Evolutionary conservation across 2,113 vertebrate species (phyloP), one percentile per base, ranked within the genome.

Genomic region (Calidris pugnax): DNA sequence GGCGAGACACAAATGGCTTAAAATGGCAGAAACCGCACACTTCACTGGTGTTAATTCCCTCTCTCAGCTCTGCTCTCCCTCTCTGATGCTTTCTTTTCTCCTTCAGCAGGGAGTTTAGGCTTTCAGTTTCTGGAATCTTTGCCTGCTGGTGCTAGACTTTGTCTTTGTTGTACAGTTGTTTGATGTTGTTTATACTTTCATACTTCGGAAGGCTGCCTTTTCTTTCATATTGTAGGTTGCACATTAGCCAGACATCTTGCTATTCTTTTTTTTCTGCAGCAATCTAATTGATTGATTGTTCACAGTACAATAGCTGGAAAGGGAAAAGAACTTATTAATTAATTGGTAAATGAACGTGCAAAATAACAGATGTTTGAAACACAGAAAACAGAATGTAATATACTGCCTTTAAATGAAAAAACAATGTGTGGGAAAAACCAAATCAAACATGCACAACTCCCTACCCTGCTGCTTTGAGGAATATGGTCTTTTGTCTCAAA

Each of bases 401-500:
- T 19, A 41, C 41, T 56, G 59, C n/a, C 19, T 90, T 84, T 81
- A 60, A 81, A 88, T 63, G 51, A 88, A 71, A 64, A 84, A 93
- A 92, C 12, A 81, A 60, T 28, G 47, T n/a, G 39, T 75, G 89
- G 66, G 92, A 51, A 95, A 85, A 82, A 88, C 64, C 3, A 79
- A 92, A 88, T 68, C 64, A 78, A 93, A 96, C 63, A 51, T n/a
- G 60, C 39, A 67, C 9, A 14, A 10, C 43, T 77, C 39, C 39
- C 76, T 68, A 9, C 56, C 68, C 90, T 57, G 64, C 60, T 95
- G 93, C 80, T 95, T 75, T 91, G 60, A 72, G 85, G 43, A 90
- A 18, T 43, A 1, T 20, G 26, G 39, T 43, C 95, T 68, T 87
- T 96, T 90, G 90, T 95, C 60, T 82, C 33, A 79, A 64, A 81